Evolutionary conservation across 2,888 invertebrate species (phyloP).

Genomic region (Ectropis crepuscularia): DNA sequence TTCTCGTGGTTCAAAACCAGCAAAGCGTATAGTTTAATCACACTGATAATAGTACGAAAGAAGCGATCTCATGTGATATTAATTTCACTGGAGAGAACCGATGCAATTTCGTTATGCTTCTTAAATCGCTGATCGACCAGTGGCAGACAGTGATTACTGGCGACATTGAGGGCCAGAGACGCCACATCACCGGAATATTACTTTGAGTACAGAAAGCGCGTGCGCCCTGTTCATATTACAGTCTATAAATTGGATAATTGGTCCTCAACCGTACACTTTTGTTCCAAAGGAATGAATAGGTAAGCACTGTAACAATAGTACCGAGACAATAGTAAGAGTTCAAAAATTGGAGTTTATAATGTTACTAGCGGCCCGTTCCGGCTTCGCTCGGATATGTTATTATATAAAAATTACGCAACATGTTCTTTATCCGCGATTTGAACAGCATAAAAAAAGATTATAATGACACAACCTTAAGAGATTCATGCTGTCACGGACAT

Average conservation of each 20-base stretch:
- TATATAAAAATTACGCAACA: no score
- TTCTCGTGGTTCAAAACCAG: no score
- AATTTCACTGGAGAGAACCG: constrained; percentile 9
- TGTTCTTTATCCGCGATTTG: no score
- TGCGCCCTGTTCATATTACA: background rate
- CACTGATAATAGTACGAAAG: no score
- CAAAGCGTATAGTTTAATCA: no score
- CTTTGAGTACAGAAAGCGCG: constrained; percentile 19
- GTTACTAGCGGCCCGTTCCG: no score
- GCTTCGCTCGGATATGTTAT: no score
- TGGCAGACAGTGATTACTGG: constrained; percentile 5
- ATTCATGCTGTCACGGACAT: no score
- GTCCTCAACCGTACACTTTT: background rate
- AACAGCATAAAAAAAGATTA: no score
- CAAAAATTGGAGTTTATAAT: no score
- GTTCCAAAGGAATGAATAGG: background rate
- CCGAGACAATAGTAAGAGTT: background rate
- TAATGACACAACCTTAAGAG: no score
- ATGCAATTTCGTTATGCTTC: constrained; percentile 8
- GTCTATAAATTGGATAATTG: constrained; percentile 13
- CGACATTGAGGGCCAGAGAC: background rate
- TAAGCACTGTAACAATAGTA: background rate
- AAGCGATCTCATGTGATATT: background rate
- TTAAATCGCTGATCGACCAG: constrained; percentile 22
- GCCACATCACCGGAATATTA: constrained; percentile 7